Percentiles rank a stretch among this genome's conserved stretches.
Conservation (phyloP, 1,140 invertebrate genomes). For the Drosophila aff. region DNA sequence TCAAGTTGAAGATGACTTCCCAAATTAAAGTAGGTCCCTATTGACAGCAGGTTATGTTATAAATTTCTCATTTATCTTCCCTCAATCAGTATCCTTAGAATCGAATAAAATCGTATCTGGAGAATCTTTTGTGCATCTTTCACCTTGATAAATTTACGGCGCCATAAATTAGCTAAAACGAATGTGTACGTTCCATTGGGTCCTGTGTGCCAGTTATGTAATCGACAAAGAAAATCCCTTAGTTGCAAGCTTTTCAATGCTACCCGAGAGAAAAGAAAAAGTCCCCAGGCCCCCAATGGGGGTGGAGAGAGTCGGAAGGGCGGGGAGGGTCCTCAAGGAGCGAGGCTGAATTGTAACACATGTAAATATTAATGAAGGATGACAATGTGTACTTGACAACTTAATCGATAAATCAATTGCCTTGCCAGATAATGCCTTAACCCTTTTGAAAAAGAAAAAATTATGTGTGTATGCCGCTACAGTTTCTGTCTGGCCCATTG, state of each 20-base stretch:
- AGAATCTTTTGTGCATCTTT: constrained; percentile 28
- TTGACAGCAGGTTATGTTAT: background rate
- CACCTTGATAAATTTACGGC: constrained; percentile 53
- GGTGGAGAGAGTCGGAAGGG: background rate
- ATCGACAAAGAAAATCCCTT: constrained; percentile 50
- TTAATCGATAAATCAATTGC: constrained; percentile 84
- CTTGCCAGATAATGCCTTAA: constrained; percentile 66
- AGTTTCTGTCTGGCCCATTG: constrained; percentile 45
- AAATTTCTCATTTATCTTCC: background rate
- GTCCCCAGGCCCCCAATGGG: constrained; percentile 18
- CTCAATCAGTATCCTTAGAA: constrained; percentile 12
- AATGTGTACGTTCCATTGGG: constrained; percentile 23
- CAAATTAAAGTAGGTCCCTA: background rate
- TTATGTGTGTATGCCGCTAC: constrained; percentile 15
- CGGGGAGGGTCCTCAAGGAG: constrained; percentile 24
- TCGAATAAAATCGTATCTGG: constrained; percentile 14
- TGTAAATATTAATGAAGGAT: constrained; percentile 80
- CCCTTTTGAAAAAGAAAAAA: constrained; percentile 68
- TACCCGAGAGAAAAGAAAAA: constrained; percentile 40
- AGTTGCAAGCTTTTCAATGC: constrained; percentile 52
- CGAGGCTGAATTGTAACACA: constrained; percentile 67
- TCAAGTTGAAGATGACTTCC: background rate
- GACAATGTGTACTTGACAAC: constrained; percentile 80
- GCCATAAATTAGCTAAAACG: constrained; percentile 33
- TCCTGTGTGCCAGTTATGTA: constrained; percentile 54